phyloP scores from a whole-genome alignment of 1,140 invertebrate species.

The Euwallacea fornicatus region DNA sequence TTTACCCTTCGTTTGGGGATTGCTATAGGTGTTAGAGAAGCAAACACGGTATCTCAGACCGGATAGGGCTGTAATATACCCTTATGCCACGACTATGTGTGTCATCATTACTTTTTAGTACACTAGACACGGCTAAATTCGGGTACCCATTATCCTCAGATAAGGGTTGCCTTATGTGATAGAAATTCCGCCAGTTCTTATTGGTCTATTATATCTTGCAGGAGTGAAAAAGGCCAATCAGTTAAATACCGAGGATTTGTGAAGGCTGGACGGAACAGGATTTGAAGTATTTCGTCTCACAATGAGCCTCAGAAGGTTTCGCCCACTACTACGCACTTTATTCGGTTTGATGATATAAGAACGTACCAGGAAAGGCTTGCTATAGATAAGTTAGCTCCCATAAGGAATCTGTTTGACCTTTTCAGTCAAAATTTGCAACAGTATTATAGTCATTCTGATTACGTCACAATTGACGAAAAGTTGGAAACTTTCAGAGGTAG shows the following conservation, averaged over 20 bases:
- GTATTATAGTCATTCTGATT: not conserved
- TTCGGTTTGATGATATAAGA: not conserved
- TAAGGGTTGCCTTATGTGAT: no score
- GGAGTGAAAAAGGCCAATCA: not conserved
- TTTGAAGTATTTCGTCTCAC: not conserved
- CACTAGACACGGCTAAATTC: no score
- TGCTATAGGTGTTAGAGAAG: no score
- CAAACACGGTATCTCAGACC: no score
- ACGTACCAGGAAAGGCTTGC: not conserved
- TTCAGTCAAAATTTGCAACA: not conserved
- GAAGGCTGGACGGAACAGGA: not conserved
- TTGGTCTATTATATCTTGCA: no score
- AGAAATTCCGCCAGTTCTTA: no score
- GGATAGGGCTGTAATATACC: no score
- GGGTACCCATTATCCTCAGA: no score
- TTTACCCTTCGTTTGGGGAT: no score
- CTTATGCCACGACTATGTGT: no score
- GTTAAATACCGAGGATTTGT: not conserved
- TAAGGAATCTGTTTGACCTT: not conserved
- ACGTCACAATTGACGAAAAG: slow-evolving; percentile 7
- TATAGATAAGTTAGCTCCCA: not conserved
- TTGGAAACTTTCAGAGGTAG: slow-evolving; percentile 5
- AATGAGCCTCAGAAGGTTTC: not conserved
- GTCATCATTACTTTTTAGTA: no score
- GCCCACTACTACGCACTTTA: not conserved